Percentiles rank a stretch among this genome's conserved stretches.
Conservation (phyloP, 2,888 invertebrate genomes). For the Limnephilus rhombicus region DNA sequence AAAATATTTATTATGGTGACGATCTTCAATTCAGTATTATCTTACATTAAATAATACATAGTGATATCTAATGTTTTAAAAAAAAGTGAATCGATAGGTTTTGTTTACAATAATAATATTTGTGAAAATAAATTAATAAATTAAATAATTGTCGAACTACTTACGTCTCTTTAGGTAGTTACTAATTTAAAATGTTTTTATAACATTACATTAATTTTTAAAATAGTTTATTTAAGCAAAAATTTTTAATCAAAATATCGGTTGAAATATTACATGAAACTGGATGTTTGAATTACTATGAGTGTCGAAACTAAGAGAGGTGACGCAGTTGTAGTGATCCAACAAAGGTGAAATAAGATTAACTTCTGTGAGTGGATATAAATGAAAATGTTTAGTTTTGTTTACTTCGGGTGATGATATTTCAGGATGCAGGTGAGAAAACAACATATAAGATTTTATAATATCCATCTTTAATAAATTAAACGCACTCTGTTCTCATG, state of each 20-base stretch:
- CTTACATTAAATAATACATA: background rate
- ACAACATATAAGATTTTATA: background rate
- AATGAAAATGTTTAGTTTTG: conserved; percentile 26
- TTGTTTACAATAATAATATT: background rate
- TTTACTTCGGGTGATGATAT: conserved; percentile 53
- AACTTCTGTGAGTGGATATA: conserved; percentile 35
- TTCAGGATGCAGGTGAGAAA: conserved; percentile 57
- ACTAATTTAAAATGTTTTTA: background rate
- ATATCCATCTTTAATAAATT: background rate
- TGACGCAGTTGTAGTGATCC: background rate
- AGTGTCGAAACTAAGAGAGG: background rate
- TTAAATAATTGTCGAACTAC: background rate
- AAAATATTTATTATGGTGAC: background rate
- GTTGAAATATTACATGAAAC: background rate
- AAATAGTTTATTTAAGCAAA: background rate
- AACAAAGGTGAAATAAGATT: background rate
- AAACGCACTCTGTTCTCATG: too few species aligned
- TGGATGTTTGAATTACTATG: background rate
- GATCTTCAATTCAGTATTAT: background rate
- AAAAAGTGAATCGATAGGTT: background rate
- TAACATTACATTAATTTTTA: background rate
- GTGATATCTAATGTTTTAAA: background rate
- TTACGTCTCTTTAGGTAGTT: too few species aligned
- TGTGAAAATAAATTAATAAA: background rate
- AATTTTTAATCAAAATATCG: background rate